Base-by-base conservation (phyloP, 2,888 invertebrate genomes). In the Caenorhabditis plicata region DNA sequence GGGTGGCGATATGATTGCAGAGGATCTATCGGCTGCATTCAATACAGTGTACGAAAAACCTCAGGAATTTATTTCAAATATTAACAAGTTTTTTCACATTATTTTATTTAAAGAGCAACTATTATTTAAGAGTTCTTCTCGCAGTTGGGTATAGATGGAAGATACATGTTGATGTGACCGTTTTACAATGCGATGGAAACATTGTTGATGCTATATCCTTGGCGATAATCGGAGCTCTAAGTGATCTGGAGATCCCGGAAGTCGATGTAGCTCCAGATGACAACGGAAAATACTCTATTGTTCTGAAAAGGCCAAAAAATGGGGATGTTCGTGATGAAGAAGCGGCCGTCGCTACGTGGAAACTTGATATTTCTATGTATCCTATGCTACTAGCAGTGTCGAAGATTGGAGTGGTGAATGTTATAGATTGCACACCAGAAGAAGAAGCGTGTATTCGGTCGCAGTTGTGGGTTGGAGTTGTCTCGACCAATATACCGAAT, bases 161-260 rank as follows among this genome's bases (percentile, higher is more conserved):
- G 7, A 49, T 77, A 15, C 63, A 67, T 38, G 69, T 75, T 13
- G 78, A 78, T 41, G 51, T 74, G 15, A 61, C 78, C 77, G 82
- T 96, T 63, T 84, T 96, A 57, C 93, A 95, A 84, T 92, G 91
- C 83, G 94, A 93, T 20, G 95, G 96, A 1, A 94, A 93, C 83
- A 85, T 95, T n/a, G 89, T 89, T 82, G 96, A 96, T 85, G 92
- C 92, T 8, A 90, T 91, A 1, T 91, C 93, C 0, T 82, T 93
- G 43, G 94, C 91, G 4, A 62, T 66, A 7, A 74, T 73, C 42
- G 73, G 76, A 5, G 77, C 77, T 7, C 52, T 77, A 25, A 69
- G 55, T 39, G 69, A 76, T 46, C 44, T 69, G 13, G 54, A 71
- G 32, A 69, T 76, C 41, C 64, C 67, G 15, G 64, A 67, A 20